Conservation (phyloP, 2,888 invertebrate genomes). For the Coecobrya sp. region DNA sequence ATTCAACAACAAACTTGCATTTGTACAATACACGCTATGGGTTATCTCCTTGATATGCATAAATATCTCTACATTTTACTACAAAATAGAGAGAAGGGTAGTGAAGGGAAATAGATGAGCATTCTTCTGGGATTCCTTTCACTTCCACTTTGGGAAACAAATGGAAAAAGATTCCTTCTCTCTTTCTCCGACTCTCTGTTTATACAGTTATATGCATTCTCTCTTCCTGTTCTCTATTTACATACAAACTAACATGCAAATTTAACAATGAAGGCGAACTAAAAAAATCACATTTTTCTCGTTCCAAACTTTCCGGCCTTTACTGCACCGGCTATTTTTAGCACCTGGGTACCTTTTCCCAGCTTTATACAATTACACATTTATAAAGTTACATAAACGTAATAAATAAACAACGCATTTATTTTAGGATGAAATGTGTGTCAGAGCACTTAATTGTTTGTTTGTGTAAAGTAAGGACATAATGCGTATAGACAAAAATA, state of each 20-base stretch:
- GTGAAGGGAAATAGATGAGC: conserved; percentile 68
- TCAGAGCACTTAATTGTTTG: not conserved
- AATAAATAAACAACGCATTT: not conserved
- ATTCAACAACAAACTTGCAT: conserved; percentile 1
- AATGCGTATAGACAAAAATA: not conserved
- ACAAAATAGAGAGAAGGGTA: conserved; percentile 1
- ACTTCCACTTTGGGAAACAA: conserved; percentile 73
- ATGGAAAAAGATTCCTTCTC: conserved; percentile 44
- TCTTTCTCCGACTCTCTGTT: not conserved
- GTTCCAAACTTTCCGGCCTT: not conserved
- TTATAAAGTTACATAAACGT: too few relatives aligned
- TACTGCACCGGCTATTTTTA: conserved; percentile 1
- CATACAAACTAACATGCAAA: conserved; percentile 62
- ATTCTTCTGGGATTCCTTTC: conserved; percentile 80
- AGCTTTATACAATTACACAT: too few relatives aligned
- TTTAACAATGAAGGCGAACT: conserved; percentile 31
- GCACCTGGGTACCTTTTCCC: not conserved
- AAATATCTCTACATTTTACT: conserved; percentile 27
- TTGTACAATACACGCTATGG: not conserved
- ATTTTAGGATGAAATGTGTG: not conserved
- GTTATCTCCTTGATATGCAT: conserved; percentile 27
- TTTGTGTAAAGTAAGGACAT: not conserved
- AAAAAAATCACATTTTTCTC: conserved; percentile 3
- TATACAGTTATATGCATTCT: not conserved
- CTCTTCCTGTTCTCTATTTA: conserved; percentile 19